Base-by-base conservation (phyloP, 2,888 invertebrate genomes). In the Lepidochrysops patricia region DNA sequence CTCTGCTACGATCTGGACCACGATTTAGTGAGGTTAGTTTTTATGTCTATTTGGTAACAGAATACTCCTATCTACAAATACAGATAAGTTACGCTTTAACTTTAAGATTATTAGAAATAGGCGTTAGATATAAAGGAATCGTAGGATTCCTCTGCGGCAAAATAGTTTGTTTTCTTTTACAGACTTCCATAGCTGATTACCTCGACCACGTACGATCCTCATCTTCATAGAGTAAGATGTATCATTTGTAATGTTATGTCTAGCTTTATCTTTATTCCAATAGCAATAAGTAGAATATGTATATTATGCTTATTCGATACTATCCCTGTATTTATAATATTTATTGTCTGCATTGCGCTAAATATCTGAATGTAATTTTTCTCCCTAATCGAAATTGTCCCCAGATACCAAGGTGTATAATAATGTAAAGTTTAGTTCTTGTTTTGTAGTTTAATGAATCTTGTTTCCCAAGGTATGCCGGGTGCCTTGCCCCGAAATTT, bases 21-120 rank as follows among this genome's bases (percentile, higher is more conserved):
- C 37, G 4, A 9, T 3, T 43, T 43, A 43, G 43, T 23, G 19
- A 43, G 43, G 43, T 43, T 43, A 43, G 43, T 43, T 43, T 37
- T 43, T 43, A 43, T 43, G 43, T 43, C 43, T 43, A 43, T 43
- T 43, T 43, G 43, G 43, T 43, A 43, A 43, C 43, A 43, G 43
- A 43, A 43, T 4, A 43, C 9, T 43, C 19, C 43, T 43, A 43
- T 43, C 19, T 43, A 43, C 43, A 19, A 3, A 19, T 19, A 43
- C 19, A 23, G 15, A 19, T 19, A 43, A 43, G 43, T 23, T 43
- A 43, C 9, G 19, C 23, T 43, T 43, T 19, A 43, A 34, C n/a
- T 15, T 19, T 37, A 37, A 13, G n/a, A n/a, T n/a, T 19, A 43
- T 1, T 43, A 43, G 19, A 43, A 43, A 19, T 43, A 43, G 43